These are phyloP conservation scores for Pseudeuparius sepicola DNA, from an alignment of 2,888 invertebrate species.

Conservation along the genomic window DNA sequence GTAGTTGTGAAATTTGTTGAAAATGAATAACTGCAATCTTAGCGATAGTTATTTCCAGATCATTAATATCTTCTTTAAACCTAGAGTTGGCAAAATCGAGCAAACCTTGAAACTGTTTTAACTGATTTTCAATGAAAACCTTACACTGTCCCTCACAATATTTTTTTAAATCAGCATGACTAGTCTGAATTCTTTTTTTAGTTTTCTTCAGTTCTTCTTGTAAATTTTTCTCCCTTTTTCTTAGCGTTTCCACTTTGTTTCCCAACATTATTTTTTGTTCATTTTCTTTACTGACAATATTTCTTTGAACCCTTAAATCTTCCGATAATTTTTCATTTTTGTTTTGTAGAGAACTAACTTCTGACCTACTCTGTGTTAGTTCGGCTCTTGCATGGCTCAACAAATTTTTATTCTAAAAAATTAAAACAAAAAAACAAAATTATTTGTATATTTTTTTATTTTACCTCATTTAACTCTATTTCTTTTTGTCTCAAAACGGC, in stretches of 20 bases:
- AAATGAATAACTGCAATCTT: slow-evolving; percentile 65
- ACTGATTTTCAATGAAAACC: slow-evolving; percentile 61
- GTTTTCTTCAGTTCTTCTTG: slow-evolving; percentile 37
- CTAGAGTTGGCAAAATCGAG: slow-evolving; percentile 58
- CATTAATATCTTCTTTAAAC: slow-evolving; percentile 52
- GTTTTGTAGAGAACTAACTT: slow-evolving; percentile 32
- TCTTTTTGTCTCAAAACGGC: slow-evolving; percentile 53
- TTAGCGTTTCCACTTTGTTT: slow-evolving; percentile 31
- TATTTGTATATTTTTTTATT: slow-evolving; percentile 24
- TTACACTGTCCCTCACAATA: slow-evolving; percentile 77
- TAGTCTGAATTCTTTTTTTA: slow-evolving; percentile 48
- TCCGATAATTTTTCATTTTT: slow-evolving; percentile 29
- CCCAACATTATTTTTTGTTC: slow-evolving; percentile 35
- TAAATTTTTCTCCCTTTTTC: slow-evolving; percentile 37
- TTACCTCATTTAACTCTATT: slow-evolving; percentile 49
- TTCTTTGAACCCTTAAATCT: slow-evolving; percentile 28
- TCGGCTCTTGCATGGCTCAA: slow-evolving; percentile 33
- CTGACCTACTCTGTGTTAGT: slow-evolving; percentile 36
- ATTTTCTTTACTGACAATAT: slow-evolving; percentile 21
- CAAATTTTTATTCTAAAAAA: slow-evolving; percentile 31
- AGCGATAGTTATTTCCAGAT: slow-evolving; percentile 54
- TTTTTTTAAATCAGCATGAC: slow-evolving; percentile 56
- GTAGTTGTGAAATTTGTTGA: slow-evolving; percentile 55
- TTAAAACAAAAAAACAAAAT: slow-evolving; percentile 9
- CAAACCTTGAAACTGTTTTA: slow-evolving; percentile 68